Percentiles rank a stretch among this genome's conserved stretches.
Evolutionary conservation across 2,113 vertebrate species (phyloP).

Genomic region (Myxocyprinus asiaticus): DNA sequence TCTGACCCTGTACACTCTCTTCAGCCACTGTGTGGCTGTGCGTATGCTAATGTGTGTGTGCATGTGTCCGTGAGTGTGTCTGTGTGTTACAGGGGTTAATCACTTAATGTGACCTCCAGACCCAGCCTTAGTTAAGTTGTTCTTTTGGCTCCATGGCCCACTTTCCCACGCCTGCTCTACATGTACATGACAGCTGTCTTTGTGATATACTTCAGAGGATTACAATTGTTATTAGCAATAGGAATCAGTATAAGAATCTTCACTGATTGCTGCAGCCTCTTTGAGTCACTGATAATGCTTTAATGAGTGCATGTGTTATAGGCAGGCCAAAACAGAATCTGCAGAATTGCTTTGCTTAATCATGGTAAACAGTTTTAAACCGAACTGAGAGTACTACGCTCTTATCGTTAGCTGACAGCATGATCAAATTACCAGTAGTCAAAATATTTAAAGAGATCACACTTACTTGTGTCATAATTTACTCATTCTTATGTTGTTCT

Average conservation of each 20-base stretch:
- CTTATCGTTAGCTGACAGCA: too few species aligned
- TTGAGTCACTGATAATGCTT: neutral
- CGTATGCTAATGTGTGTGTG: neutral
- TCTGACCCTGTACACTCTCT: neutral
- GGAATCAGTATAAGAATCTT: neutral
- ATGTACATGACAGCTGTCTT: neutral
- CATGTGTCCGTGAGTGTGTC: constrained; percentile 14
- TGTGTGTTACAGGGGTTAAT: constrained; percentile 13
- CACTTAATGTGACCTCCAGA: constrained; percentile 18
- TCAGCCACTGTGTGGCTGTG: constrained; percentile 5
- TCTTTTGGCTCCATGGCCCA: neutral
- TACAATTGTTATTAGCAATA: too few species aligned
- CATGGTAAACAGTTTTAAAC: too few species aligned
- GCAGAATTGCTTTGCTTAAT: too few species aligned
- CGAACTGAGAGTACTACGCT: too few species aligned
- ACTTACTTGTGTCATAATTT: too few species aligned
- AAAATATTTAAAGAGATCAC: too few species aligned
- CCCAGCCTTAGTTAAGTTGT: constrained; percentile 6
- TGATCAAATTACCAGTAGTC: too few species aligned
- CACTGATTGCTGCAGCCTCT: neutral
- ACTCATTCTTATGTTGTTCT: too few species aligned
- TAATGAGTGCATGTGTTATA: too few species aligned
- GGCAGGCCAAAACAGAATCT: too few species aligned
- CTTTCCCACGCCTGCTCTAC: neutral
- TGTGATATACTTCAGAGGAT: neutral